Evolutionary conservation across 2,797 vertebrate species (phyloP), one percentile per base, ranked within the genome.

Genomic region (Buphagus erythrorhynchus): DNA sequence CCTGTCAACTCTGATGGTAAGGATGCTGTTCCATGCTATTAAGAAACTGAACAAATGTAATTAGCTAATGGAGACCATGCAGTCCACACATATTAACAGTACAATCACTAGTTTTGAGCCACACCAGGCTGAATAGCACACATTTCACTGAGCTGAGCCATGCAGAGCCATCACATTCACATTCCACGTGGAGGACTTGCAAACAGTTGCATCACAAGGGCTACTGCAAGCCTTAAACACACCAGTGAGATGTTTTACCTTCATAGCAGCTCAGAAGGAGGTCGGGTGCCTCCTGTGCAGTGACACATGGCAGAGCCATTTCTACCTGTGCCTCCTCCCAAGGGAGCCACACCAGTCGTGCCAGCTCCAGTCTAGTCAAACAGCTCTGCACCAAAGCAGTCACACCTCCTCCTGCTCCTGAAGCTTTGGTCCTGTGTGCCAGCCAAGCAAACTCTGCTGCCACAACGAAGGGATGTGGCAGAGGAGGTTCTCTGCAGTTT

Each of bases 241-340:
- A 71, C 14, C 18, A 88, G 1, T 10, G 36, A 77, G 42, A 66
- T 7, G 42, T 55, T 69, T 59, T 5, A 9, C 36, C 66, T 72
- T n/a, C 46, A 31, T 1, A 58, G 20, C 0, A 65, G 16, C 66
- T 81, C 91, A 43, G 46, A 55, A 86, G 29, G 22, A 94, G 45
- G 62, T 29, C 2, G 0, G 42, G 16, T 1, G 1, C 18, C 63
- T 90, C 31, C 58, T 35, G 17, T 2, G 35, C n/a, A 49, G 38
- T 87, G 94, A 97, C 95, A 85, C 92, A 82, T 1, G 13, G 55
- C 66, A 93, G 46, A 92, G 58, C 35, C 80, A 86, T 81, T 78
- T 54, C 69, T 16, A 55, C 51, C 67, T 40, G n/a, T 35, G 62
- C 36, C 85, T 69, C 36, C 92, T 88, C 86, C 86, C 77, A 29